Evolutionary conservation across 2,113 vertebrate species (phyloP).

Genomic region (Ophiodon elongatus): DNA sequence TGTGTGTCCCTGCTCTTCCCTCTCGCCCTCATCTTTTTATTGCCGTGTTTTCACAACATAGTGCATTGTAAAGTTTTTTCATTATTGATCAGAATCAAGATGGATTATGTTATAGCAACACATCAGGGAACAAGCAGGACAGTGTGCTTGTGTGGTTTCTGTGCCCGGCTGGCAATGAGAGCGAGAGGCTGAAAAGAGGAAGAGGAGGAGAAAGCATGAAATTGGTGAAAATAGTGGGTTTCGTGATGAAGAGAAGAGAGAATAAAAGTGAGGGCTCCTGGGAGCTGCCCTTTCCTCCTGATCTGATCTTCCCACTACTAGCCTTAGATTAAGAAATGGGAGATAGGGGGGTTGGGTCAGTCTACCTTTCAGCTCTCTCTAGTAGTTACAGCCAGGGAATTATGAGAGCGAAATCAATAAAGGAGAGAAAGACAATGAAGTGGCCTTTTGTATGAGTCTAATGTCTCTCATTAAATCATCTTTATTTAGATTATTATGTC

Average conservation of each 20-base stretch:
- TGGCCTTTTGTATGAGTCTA: too few relatives aligned
- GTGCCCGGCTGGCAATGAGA: too few relatives aligned
- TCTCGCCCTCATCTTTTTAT: too few relatives aligned
- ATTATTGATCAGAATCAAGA: not conserved
- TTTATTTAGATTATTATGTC: too few relatives aligned
- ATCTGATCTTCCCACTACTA: slow-evolving; percentile 32
- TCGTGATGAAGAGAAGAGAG: slow-evolving; percentile 5
- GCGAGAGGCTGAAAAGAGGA: not conserved
- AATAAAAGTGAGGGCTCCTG: slow-evolving; percentile 35
- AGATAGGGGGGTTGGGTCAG: slow-evolving; percentile 28
- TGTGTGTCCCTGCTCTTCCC: too few relatives aligned
- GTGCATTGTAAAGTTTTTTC: not conserved
- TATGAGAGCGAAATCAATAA: slow-evolving; percentile 23
- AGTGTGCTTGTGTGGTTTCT: slow-evolving; percentile 27
- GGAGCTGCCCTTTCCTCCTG: slow-evolving; percentile 57
- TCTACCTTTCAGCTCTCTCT: slow-evolving; percentile 16
- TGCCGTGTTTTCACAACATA: not conserved
- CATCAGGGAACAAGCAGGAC: not conserved
- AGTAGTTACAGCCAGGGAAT: slow-evolving; percentile 13
- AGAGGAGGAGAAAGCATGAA: not conserved
- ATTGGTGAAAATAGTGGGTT: not conserved
- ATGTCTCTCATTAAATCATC: too few relatives aligned
- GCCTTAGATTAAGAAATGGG: too few relatives aligned
- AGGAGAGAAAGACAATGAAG: not conserved
- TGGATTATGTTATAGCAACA: not conserved